Evolutionary conservation across 2,888 invertebrate genomes (phyloP), one percentile per base, ranked within the genome.

Genomic region (Halocaridina rubra): DNA sequence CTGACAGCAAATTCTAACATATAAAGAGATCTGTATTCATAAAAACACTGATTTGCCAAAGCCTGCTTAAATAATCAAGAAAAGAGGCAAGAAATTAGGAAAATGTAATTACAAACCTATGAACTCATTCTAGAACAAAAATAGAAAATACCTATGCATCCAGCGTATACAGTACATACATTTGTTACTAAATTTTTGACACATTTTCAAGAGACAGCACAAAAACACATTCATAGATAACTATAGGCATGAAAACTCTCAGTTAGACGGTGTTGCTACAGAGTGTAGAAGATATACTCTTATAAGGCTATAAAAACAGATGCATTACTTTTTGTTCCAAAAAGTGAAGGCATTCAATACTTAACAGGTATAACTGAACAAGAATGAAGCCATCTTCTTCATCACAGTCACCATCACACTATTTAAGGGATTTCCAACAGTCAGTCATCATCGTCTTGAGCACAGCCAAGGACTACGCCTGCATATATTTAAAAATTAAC

Each of bases 331-430:
- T 67, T 16, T 46, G 46, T 46, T 16, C 46, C 46, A 46, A 10
- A 46, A 13, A 46, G 46, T 46, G 46, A 46, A 46, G 46, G 46
- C 46, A 46, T 46, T 13, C 16, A 16, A 16, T 46, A 46, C 46
- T 13, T 46, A 46, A 46, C 46, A 46, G 10, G 16, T 16, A 46
- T 13, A 13, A 46, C 16, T 46, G 46, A 46, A 46, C 46, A 46
- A 13, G 10, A 46, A 13, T 46, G 46, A 46, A 46, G 46, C 46
- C 46, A 46, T 46, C 46, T 46, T 46, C 46, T 13, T 76, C 69
- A 82, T 82, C 82, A 82, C 82, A 82, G 82, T 74, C 82, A 82
- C 82, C 82, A 82, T 78, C 82, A 82, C 82, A 82, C 82, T 59
- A 22, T 32, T 8, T 57, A 61, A 77, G 61, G 53, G 39, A 29